These are phyloP conservation scores for Drosophila stalkeri DNA, from an alignment of 2,888 invertebrate species.

Conservation along the genomic window DNA sequence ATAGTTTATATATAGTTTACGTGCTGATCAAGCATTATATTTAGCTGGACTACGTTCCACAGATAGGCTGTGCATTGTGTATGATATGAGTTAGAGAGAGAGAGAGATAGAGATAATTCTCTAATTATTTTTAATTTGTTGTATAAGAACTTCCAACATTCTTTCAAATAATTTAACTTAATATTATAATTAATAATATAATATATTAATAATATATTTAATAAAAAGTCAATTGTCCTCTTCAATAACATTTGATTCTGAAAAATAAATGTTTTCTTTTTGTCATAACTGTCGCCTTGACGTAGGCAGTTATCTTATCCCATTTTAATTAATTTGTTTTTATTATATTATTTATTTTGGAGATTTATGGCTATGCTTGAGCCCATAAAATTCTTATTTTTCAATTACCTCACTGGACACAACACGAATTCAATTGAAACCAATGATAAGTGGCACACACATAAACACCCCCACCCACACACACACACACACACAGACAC, in stretches of 20 bases:
- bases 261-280: neutral
- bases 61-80: too few species aligned
- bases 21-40: too few species aligned
- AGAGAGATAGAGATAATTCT: too few species aligned
- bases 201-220: too few species aligned
- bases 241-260: neutral
- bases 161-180: too few species aligned
- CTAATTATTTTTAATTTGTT: too few species aligned
- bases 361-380: neutral
- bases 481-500: constrained; percentile 6
- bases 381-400: constrained; percentile 46
- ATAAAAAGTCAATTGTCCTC: neutral
- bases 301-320: neutral
- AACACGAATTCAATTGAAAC: constrained; percentile 64
- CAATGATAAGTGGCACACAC: constrained; percentile 55
- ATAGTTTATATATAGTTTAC: too few species aligned
- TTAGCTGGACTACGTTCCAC: too few species aligned
- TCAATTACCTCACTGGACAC: constrained; percentile 67
- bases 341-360: constrained; percentile 6
- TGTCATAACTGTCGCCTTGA: neutral
- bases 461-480: neutral
- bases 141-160: too few species aligned
- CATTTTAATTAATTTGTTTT: constrained; percentile 10
- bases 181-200: too few species aligned
- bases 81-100: too few species aligned